Percentiles rank a stretch among this genome's conserved stretches.
These are phyloP conservation scores for Semicossyphus pulcher DNA, from an alignment of 2,113 vertebrate genomes.

Conservation along the genomic window DNA sequence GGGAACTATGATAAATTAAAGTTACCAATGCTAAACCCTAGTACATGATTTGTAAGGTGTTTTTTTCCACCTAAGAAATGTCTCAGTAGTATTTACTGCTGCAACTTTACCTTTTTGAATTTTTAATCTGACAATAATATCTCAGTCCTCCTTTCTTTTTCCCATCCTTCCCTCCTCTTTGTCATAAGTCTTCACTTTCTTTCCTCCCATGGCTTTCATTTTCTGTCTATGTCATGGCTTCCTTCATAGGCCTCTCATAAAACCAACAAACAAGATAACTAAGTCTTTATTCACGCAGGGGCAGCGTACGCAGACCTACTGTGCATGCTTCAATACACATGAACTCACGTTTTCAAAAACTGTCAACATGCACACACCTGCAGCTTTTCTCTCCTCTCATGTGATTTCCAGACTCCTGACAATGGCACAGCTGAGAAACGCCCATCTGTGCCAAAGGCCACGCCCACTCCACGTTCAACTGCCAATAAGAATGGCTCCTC, in stretches of 20 bases:
- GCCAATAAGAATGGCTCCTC: slow-evolving; percentile 79
- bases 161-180: background rate
- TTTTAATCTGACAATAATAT: too few relatives aligned
- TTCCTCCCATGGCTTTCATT: background rate
- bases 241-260: background rate
- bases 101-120: too few relatives aligned
- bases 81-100: too few relatives aligned
- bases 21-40: too few relatives aligned
- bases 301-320: background rate
- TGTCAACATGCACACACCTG: slow-evolving; percentile 13
- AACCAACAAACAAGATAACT: background rate
- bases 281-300: background rate
- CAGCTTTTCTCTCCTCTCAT: background rate
- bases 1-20: too few relatives aligned
- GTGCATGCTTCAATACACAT: background rate
- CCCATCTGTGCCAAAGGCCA: slow-evolving; percentile 83
- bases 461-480: slow-evolving; percentile 53
- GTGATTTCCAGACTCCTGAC: slow-evolving; percentile 72
- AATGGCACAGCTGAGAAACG: slow-evolving; percentile 78
- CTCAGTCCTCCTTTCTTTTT: background rate
- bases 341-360: background rate
- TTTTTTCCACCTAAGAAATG: too few relatives aligned
- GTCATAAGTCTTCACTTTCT: background rate
- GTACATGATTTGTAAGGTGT: too few relatives aligned
- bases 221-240: background rate